Evolutionary conservation across 2,797 vertebrate species (phyloP).

Genomic region (Pempheris klunzingeri): DNA sequence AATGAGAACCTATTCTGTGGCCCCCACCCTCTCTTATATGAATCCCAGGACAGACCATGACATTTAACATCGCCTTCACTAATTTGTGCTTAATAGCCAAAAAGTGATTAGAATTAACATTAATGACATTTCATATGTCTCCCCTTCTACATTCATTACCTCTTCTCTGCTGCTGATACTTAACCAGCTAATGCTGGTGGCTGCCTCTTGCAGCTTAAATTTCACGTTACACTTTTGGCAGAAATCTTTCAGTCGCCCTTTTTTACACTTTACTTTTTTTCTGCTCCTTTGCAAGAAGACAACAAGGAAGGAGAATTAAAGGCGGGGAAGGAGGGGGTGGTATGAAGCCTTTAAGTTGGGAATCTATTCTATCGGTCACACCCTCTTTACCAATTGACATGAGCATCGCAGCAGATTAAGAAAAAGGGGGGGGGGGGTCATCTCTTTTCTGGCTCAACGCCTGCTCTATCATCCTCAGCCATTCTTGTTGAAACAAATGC

Average conservation of each 20-base stretch:
- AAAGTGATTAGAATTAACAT: conserved; percentile 89
- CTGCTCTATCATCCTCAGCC: conserved; percentile 56
- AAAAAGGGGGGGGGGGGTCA: conserved; percentile 52
- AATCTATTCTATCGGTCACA: conserved; percentile 81
- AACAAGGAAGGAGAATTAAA: conserved; percentile 72
- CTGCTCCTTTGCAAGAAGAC: conserved; percentile 63
- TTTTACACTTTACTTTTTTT: conserved; percentile 41
- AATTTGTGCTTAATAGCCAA: conserved; percentile 89
- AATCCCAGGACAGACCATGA: conserved; percentile 88
- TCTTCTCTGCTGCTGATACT: conserved; percentile 75
- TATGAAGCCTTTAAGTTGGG: conserved; percentile 73
- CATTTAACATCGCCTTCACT: conserved; percentile 88
- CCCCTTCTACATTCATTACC: conserved; percentile 81
- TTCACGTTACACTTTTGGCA: conserved; percentile 78
- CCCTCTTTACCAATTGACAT: conserved; percentile 79
- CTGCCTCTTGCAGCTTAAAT: conserved; percentile 79
- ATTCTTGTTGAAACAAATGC: conserved; percentile 71
- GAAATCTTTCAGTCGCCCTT: conserved; percentile 70
- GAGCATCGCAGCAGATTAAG: conserved; percentile 77
- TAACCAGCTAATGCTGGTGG: conserved; percentile 81
- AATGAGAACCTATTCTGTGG: conserved; percentile 84
- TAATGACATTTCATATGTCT: conserved; percentile 87
- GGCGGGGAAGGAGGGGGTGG: conserved; percentile 19
- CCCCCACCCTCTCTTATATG: conserved; percentile 73
- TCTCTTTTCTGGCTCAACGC: conserved; percentile 55